phyloP scores from a whole-genome alignment of 2,797 vertebrate genomes.

The Dromococcyx pavoninus region DNA sequence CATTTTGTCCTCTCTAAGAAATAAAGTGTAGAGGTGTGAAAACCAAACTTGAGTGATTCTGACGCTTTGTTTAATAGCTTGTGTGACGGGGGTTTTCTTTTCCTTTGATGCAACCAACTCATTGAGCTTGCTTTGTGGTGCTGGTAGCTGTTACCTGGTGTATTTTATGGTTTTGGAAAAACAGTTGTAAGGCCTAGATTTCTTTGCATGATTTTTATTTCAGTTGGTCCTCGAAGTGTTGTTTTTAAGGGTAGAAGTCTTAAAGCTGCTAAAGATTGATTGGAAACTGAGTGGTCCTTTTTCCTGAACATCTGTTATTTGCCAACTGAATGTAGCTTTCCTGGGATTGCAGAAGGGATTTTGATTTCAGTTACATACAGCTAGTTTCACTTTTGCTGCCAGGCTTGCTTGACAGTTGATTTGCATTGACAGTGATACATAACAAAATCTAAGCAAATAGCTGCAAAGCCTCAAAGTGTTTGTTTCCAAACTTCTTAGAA shows the following conservation, averaged over 20 bases:
- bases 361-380: neutral
- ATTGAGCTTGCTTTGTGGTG: neutral
- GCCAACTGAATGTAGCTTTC: neutral
- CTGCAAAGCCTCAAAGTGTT: neutral
- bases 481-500: neutral
- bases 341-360: neutral
- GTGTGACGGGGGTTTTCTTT: neutral
- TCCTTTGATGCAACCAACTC: neutral
- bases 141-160: fast-evolving
- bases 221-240: neutral
- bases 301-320: neutral
- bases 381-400: neutral
- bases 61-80: neutral
- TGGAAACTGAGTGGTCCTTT: neutral
- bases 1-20: neutral
- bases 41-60: neutral
- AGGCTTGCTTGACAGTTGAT: neutral
- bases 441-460: neutral
- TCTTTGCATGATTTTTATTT: neutral
- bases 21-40: neutral
- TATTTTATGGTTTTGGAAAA: neutral
- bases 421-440: neutral
- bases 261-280: neutral
- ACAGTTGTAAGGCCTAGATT: fast-evolving
- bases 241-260: neutral